Base-by-base conservation (phyloP, 1,140 invertebrate genomes). In the Pomacea maculata region DNA sequence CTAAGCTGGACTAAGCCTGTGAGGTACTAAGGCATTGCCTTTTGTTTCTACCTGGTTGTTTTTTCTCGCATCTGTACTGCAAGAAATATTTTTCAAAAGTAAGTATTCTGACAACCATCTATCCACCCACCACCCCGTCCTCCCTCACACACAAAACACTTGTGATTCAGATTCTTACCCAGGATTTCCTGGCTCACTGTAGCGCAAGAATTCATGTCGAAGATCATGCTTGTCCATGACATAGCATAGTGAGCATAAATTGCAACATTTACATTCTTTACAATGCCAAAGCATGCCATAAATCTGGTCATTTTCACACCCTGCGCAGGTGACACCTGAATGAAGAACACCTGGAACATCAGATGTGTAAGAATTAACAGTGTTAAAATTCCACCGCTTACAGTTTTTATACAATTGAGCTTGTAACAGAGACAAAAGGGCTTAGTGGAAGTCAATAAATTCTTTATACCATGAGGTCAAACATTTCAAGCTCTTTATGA, bases 211-310 rank as follows among this genome's bases (percentile, higher is more conserved):
- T n/a, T 72, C 65, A 45, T 83, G 82, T 34, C 34, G 34, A 12
- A 80, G 55, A 64, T 83, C 82, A 21, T 83, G 82, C 57, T 80
- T 80, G 63, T 83, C 82, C 4, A 64, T 75, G 75, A 83, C 76
- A 73, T 83, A 83, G 45, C 82, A 83, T n/a, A 77, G 21, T 4
- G 82, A 21, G 45, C 82, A 83, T 21, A 83, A 73, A 64, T 83
- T 55, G 54, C 68, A 80, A 17, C 55, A 25, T 15, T 72, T 68
- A 25, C 82, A 83, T 11, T n/a, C 25, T 8, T 72, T 34, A 71
- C 82, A 83, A 1, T 29, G 57, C 82, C 82, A 83, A 54, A 79
- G 52, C 79, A 83, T 83, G 19, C 82, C 82, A 61, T 70, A 54
- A 21, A 83, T 83, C 15, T n/a, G n/a, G 10, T 45, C 19, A 19